Evolutionary conservation across 2,888 invertebrate genomes (phyloP).

Genomic region (Toxonevra muliebris): DNA sequence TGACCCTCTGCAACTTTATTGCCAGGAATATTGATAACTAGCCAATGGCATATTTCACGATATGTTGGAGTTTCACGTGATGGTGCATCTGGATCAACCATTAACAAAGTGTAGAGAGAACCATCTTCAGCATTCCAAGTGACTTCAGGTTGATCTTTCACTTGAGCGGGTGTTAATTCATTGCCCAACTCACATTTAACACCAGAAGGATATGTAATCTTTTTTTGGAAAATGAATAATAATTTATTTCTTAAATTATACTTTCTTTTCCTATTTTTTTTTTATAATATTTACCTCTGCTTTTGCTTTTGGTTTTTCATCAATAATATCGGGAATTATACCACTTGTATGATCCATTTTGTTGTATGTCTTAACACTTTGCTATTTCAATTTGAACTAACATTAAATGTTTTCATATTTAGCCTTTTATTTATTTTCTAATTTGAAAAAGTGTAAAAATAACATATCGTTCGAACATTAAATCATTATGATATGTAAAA

Average conservation of each 20-base stretch:
- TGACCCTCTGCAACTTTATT: slow-evolving; percentile 76
- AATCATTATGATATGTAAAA: too few relatives aligned
- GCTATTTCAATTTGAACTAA: too few relatives aligned
- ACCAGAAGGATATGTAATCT: slow-evolving; percentile 59
- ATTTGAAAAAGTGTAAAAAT: too few relatives aligned
- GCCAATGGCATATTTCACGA: slow-evolving; percentile 92
- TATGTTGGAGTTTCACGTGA: slow-evolving; percentile 79
- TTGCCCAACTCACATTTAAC: slow-evolving; percentile 71
- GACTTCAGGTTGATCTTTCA: slow-evolving; percentile 59
- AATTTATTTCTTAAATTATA: neutral
- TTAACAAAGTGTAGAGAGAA: slow-evolving; percentile 57
- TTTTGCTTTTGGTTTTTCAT: slow-evolving; percentile 49
- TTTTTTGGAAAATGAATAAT: slow-evolving; percentile 4
- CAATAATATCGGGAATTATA: slow-evolving; percentile 58
- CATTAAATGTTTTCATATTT: too few relatives aligned
- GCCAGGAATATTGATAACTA: slow-evolving; percentile 87
- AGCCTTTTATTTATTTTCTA: too few relatives aligned
- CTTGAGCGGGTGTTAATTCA: slow-evolving; percentile 76
- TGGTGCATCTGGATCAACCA: slow-evolving; percentile 86
- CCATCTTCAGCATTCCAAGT: slow-evolving; percentile 54
- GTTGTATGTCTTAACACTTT: too few relatives aligned
- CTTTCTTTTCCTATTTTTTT: neutral
- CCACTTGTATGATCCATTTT: slow-evolving; percentile 39
- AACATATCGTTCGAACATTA: too few relatives aligned
- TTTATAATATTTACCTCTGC: slow-evolving; percentile 27